Base-by-base conservation (phyloP, 1,140 invertebrate genomes). In the Hycleus phaleratus region DNA sequence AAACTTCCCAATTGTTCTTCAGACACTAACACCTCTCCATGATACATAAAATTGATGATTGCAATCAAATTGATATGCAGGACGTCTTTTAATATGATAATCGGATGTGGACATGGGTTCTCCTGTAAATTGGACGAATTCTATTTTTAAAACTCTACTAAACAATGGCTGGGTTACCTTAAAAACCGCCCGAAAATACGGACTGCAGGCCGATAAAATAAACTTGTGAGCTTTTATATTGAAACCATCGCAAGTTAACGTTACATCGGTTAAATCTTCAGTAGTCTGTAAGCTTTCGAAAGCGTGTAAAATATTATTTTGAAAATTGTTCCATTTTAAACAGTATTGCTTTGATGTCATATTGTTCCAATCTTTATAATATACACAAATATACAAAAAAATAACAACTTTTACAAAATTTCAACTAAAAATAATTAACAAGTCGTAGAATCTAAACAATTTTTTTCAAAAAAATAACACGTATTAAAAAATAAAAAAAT, bases 91-190 rank as follows among this genome's bases (percentile, higher is more conserved):
- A 90, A 71, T 62, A 90, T 88, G 46, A 90, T 84, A 42, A 89
- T 86, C 26, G 88, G 89, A 79, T 91, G 88, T 59, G 87, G 84
- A 74, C 88, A 91, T 8, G 88, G 88, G 76, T 89, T 90, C 74
- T 88, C 86, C 80, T 82, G 61, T 56, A 51, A 46, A 49, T 46
- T 48, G 38, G 38, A 7, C 46, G 4, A 40, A 46, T 9, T 42
- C 24, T 24, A 38, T 42, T 44, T 53, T 6, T 42, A 51, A 42
- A 54, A 32, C 8, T 12, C 6, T 11, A 45, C 7, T 26, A 44
- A 32, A 47, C 8, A 26, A 11, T n/a, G 12, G 10, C 0, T 43
- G 11, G 11, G 40, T 51, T 69, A 77, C 76, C 67, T 74, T 73
- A 63, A 77, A 77, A 38, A 76, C 70, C 25, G 71, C 72, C 46